Base-by-base conservation (phyloP, 2,113 vertebrate species). In the Herpailurus yagouaroundi region DNA sequence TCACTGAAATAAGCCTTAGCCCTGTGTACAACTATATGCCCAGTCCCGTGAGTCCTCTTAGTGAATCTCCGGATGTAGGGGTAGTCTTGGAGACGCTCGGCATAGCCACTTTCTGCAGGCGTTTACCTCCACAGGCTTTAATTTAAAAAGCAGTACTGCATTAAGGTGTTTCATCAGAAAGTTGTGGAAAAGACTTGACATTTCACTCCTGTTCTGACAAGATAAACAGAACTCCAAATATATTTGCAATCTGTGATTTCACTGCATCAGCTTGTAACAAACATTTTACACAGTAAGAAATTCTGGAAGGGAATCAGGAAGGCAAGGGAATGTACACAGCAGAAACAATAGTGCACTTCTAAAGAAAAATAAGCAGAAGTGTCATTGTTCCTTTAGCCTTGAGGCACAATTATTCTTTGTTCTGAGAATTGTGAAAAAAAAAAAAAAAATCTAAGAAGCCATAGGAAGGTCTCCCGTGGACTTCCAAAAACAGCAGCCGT, bases 321-420 rank as follows among this genome's bases (percentile, higher is more conserved):
- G 45, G 84, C 90, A 97, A 60, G 41, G 68, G 89, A 95, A 95
- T 81, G 25, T 74, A 97, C 92, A 97, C 55, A 94, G 77, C 66
- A 91, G 71, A 97, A 97, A 98, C 95, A 98, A 97, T 96, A 95
- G 91, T 63, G 63, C 60, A 97, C 92, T 97, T 97, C 96, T 95
- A 97, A 97, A 92, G 88, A 93, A 97, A 97, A 97, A 96, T 95
- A 95, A 95, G 96, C 84, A 94, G 88, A 97, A 95, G 41, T 97
- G 92, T 87, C 95, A 98, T 97, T 98, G 97, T 98, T 97, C 69
- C 71, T 96, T 91, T 86, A 92, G 69, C 93, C 88, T 96, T 64
- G 21, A 74, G 82, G 31, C 25, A 97, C 97, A 98, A 97, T 98
- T 96, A 96, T 93, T 88, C 97, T 97, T 97, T 98, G 98, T 98